Percentiles rank a stretch among this genome's conserved stretches.
phyloP scores from a whole-genome alignment of 2,888 invertebrate species.

The Tetranychus piercei region DNA sequence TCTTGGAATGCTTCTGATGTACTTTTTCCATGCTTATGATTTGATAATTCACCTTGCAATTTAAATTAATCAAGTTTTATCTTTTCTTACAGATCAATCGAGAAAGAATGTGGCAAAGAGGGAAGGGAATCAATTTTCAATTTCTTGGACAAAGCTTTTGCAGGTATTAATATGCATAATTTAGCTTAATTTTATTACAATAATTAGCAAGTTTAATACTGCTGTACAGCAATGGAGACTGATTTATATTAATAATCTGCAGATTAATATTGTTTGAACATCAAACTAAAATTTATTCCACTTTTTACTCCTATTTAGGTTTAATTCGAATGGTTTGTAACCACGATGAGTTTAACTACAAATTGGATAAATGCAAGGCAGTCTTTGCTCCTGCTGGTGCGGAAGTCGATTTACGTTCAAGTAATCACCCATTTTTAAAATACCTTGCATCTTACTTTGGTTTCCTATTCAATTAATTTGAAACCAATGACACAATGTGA shows the following conservation, averaged over 20 bases:
- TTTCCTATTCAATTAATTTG: slow-evolving; percentile 16
- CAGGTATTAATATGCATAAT: background rate
- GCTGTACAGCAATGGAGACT: too few species aligned
- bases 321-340: slow-evolving; percentile 16
- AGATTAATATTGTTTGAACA: too few species aligned
- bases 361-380: slow-evolving; percentile 15
- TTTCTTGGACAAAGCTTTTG: slow-evolving; percentile 19
- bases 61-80: background rate
- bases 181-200: background rate
- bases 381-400: slow-evolving; percentile 12
- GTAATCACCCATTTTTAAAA: slow-evolving; percentile 16
- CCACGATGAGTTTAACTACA: slow-evolving; percentile 16
- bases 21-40: too few species aligned
- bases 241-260: too few species aligned
- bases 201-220: background rate
- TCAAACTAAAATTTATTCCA: background rate
- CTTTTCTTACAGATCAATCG: background rate
- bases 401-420: slow-evolving; percentile 11
- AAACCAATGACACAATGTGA: background rate
- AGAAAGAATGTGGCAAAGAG: slow-evolving; percentile 15
- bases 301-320: slow-evolving; percentile 4
- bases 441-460: slow-evolving; percentile 20
- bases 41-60: too few species aligned
- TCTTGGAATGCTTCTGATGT: too few species aligned
- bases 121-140: slow-evolving; percentile 7